Evolutionary conservation across 1,140 invertebrate genomes (phyloP).

Genomic region (Drosophila cardini): DNA sequence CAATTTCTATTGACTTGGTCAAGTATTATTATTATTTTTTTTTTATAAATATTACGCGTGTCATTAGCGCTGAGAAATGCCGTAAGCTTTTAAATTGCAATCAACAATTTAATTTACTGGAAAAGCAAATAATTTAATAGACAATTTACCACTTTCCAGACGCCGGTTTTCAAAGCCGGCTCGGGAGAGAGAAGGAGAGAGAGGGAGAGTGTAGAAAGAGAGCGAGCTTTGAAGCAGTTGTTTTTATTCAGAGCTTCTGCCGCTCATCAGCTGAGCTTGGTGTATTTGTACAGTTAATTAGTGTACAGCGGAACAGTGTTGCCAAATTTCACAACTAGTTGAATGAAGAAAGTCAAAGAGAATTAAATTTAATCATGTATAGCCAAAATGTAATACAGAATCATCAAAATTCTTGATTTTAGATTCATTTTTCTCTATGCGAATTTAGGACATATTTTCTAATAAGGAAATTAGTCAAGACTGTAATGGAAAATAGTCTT

Average conservation of each 20-base stretch:
- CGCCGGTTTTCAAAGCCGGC: not conserved
- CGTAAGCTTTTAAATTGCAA: conserved; percentile 16
- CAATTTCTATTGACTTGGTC: conserved; percentile 34
- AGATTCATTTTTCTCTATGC: too few species aligned
- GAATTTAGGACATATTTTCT: too few species aligned
- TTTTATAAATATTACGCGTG: not conserved
- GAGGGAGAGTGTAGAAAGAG: conserved; percentile 1
- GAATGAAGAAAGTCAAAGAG: too few species aligned
- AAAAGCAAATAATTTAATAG: not conserved
- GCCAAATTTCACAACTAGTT: too few species aligned
- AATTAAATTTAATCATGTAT: too few species aligned
- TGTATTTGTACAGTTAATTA: not conserved
- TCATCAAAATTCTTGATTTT: too few species aligned
- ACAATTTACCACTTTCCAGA: not conserved
- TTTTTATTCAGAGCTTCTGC: conserved; percentile 14
- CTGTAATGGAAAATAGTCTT: too few species aligned
- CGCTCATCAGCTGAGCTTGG: conserved; percentile 11
- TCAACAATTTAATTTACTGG: not conserved
- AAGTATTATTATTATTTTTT: too few species aligned
- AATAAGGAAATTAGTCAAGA: too few species aligned
- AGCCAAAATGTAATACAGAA: too few species aligned
- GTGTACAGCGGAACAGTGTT: not conserved
- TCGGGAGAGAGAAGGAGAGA: not conserved
- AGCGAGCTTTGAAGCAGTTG: conserved; percentile 1
- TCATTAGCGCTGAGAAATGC: conserved; percentile 24